These are phyloP conservation scores for Perithous albicinctus DNA, from an alignment of 2,888 invertebrate species.

Conservation along the genomic window DNA sequence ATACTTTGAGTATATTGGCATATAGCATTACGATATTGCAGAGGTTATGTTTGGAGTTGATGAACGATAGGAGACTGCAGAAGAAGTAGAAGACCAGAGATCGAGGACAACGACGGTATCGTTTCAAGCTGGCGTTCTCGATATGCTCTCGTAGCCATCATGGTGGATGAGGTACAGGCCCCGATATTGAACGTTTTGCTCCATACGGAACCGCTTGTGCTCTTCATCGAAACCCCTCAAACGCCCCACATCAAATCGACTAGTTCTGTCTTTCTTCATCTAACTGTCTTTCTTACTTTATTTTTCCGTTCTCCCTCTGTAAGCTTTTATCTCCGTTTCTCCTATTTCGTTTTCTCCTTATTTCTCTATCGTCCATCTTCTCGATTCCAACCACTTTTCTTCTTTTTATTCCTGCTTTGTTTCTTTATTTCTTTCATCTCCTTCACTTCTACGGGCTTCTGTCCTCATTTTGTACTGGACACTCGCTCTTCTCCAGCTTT, in stretches of 20 bases:
- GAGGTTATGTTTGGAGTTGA: conserved; percentile 38
- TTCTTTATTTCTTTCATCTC: conserved; percentile 20
- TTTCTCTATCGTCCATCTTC: conserved; percentile 21
- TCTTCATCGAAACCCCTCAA: conserved; percentile 22
- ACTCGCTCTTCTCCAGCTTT: conserved; percentile 51
- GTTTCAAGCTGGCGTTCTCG: conserved; percentile 43
- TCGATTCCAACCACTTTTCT: conserved; percentile 9
- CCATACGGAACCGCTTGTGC: conserved; percentile 47
- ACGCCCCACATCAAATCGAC: conserved; percentile 44
- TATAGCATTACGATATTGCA: conserved; percentile 12
- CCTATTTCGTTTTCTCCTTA: conserved; percentile 38
- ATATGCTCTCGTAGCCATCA: conserved; percentile 16
- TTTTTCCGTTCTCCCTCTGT: conserved; percentile 45
- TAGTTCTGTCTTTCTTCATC: conserved; percentile 39
- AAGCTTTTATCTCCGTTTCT: conserved; percentile 54
- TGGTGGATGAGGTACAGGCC: conserved; percentile 44
- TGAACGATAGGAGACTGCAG: conserved; percentile 38
- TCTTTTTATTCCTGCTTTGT: neutral
- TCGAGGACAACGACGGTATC: conserved; percentile 38
- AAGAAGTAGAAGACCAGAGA: conserved; percentile 12
- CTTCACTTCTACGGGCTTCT: conserved; percentile 27
- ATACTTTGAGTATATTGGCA: neutral
- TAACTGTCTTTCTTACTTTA: conserved; percentile 10
- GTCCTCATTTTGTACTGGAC: conserved; percentile 26
- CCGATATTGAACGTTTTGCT: conserved; percentile 70